A percentile compares a stretch with the other conserved stretches of the same genome.
Conservation (phyloP, 2,797 vertebrate genomes). For the Manis pentadactyla region DNA sequence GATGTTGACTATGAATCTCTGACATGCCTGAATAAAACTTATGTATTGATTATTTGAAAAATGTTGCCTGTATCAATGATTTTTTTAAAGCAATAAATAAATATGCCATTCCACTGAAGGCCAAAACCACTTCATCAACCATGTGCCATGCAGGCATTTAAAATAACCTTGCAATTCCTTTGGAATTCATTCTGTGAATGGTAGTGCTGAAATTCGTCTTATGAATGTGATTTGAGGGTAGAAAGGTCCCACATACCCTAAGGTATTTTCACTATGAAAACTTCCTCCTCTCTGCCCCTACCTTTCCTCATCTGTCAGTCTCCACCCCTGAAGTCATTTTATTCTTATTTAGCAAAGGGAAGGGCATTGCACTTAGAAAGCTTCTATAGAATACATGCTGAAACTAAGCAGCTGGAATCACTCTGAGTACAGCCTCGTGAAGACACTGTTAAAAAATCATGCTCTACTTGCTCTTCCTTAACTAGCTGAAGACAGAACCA, state of each 20-base stretch:
- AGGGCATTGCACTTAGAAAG: background rate
- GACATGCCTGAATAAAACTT: background rate
- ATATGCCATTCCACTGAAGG: background rate
- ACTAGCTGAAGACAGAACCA: background rate
- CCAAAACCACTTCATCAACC: background rate
- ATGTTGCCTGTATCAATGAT: background rate
- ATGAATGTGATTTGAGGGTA: background rate
- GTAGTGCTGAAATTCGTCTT: background rate
- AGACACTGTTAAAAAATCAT: background rate
- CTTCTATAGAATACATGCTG: background rate
- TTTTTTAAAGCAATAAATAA: background rate
- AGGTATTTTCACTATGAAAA: slow-evolving; percentile 13
- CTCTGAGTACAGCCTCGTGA: background rate
- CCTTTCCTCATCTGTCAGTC: background rate
- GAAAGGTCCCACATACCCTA: background rate
- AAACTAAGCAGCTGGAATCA: background rate
- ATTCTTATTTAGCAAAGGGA: slow-evolving; percentile 11
- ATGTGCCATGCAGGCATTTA: background rate
- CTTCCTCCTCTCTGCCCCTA: background rate
- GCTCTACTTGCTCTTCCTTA: background rate
- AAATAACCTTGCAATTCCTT: background rate
- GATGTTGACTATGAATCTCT: background rate
- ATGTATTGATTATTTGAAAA: background rate
- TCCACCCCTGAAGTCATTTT: background rate
- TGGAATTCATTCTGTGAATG: background rate